Percentiles rank a stretch among this genome's conserved stretches.
Conservation (phyloP, 2,113 vertebrate species). For the Sinocyclocheilus anshuiensis region DNA sequence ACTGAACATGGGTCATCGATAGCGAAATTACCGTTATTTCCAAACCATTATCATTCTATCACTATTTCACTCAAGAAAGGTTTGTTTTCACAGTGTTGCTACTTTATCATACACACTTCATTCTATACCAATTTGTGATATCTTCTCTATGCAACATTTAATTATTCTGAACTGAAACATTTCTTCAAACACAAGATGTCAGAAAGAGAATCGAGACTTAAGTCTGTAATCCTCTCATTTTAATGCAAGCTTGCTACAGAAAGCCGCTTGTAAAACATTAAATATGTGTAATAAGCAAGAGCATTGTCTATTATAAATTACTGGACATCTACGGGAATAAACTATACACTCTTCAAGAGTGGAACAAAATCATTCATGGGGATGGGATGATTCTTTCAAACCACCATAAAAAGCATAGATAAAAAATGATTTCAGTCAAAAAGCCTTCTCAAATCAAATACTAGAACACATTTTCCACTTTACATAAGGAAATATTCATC, state of each 20-base stretch:
- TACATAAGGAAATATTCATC: neutral
- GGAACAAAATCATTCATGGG: neutral
- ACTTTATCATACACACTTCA: neutral
- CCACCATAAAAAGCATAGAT: neutral
- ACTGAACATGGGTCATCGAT: neutral
- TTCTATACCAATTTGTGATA: neutral
- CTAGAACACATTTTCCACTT: neutral
- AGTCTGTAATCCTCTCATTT: neutral
- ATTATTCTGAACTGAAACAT: neutral
- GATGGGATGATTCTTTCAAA: constrained; percentile 57
- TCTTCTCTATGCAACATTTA: neutral
- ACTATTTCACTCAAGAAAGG: neutral
- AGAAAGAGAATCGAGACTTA: neutral
- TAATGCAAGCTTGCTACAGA: neutral
- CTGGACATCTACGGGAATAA: neutral
- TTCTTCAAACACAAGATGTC: neutral
- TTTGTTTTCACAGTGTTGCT: neutral
- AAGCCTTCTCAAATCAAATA: neutral
- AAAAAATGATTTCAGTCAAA: neutral
- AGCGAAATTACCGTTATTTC: neutral
- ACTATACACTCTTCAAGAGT: neutral
- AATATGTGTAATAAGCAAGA: neutral
- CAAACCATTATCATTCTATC: constrained; percentile 2
- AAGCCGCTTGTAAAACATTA: neutral
- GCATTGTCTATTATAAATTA: neutral